Evolutionary conservation across 2,113 vertebrate species (phyloP).

Genomic region (Mormyrus lacerda): DNA sequence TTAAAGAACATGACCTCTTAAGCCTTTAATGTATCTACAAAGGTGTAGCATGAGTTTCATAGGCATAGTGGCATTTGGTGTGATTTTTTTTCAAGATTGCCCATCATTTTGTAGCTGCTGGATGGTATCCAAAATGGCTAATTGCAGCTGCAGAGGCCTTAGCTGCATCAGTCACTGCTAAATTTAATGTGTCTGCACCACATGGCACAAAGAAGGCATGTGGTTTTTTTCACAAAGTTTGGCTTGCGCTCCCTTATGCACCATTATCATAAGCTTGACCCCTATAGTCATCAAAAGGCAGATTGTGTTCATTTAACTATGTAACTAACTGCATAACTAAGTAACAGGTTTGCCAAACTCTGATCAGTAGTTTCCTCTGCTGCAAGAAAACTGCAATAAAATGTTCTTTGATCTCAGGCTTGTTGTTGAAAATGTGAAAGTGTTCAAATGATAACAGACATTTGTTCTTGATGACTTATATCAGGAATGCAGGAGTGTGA

Average conservation of each 20-base stretch:
- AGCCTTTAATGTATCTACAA: background rate
- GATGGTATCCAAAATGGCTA: background rate
- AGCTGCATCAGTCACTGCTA: background rate
- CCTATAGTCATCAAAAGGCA: background rate
- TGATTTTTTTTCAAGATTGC: background rate
- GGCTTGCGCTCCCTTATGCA: background rate
- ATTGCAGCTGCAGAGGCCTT: background rate
- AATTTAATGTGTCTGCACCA: background rate
- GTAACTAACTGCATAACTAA: no score
- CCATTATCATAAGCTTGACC: background rate
- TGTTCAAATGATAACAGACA: background rate
- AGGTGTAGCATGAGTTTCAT: background rate
- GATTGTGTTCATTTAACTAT: background rate
- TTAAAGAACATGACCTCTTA: background rate
- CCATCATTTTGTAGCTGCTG: background rate
- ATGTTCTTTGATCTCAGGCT: background rate
- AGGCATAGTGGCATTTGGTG: background rate
- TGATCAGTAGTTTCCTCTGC: background rate
- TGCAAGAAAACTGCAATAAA: background rate
- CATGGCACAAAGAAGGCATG: background rate
- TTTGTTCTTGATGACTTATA: background rate
- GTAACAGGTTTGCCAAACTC: background rate
- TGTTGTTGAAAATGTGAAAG: no score
- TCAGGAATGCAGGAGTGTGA: background rate
- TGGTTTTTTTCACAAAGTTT: background rate